Evolutionary conservation across 2,797 vertebrate species (phyloP), one percentile per base, ranked within the genome.

Genomic region (Bryconaethiops microstoma): DNA sequence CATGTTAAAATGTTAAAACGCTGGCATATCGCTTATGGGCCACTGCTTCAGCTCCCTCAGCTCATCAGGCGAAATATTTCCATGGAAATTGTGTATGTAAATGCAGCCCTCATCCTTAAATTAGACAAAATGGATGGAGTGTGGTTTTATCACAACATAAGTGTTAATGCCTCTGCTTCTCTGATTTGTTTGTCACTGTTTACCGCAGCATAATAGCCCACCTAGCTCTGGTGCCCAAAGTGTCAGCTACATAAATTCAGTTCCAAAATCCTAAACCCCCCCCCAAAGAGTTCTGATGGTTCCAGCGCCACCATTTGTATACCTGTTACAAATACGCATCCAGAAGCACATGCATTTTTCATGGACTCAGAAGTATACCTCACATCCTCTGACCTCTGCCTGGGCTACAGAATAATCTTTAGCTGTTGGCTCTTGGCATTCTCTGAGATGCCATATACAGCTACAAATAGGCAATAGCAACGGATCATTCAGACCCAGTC

Each of bases 311-410:
- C 14, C 50, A 19, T 84, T 79, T 52, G 82, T 63, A 62, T 69
- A 84, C 63, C 71, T 74, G 78, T 82, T 63, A 85, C 74, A 87
- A 87, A 80, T 80, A 77, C 78, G 86, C 83, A 83, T 90, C 89
- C 85, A 80, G 79, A 88, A 88, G 80, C 69, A 81, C 84, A 83
- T 90, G 77, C 77, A 85, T 88, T 88, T 90, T 91, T 90, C 86
- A 90, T 86, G 54, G 83, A 62, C 77, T 87, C 64, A 80, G 77
- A 54, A 84, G 83, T 74, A 23, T 81, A 80, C 48, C 86, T 83
- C 65, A 78, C 82, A 80, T 69, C 78, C 75, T 76, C 59, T 25
- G 73, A 76, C 64, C 57, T 89, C 82, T 82, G 79, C 83, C 78
- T 85, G 79, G 83, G 76, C 48, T 59, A 83, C 88, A 90, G 83